Evolutionary conservation across 2,113 vertebrate species (phyloP).

Genomic region (Heterotis niloticus): DNA sequence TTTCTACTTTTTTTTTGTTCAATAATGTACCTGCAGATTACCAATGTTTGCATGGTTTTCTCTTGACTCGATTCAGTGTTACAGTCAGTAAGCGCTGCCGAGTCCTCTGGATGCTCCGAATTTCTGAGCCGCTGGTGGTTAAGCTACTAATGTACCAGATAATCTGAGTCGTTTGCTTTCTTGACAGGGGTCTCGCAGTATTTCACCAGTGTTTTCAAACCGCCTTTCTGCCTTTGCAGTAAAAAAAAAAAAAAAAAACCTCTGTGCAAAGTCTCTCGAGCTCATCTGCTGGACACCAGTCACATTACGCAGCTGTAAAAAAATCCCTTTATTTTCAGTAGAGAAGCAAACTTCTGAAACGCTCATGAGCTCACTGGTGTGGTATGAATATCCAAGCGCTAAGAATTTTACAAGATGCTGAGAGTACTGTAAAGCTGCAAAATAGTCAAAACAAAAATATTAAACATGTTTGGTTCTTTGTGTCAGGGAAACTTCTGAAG

Average conservation of each 20-base stretch:
- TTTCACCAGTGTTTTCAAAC: background rate
- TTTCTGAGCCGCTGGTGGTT: too few species aligned
- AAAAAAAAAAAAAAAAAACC: background rate
- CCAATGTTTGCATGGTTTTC: too few species aligned
- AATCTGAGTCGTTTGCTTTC: too few species aligned
- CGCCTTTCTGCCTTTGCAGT: background rate
- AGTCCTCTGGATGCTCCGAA: too few species aligned
- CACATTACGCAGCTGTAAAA: conserved; percentile 9
- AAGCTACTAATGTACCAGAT: too few species aligned
- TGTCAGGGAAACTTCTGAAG: background rate
- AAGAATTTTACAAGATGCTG: background rate
- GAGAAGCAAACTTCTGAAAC: conserved; percentile 12
- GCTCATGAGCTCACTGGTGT: conserved; percentile 6
- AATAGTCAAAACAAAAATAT: conserved; percentile 12
- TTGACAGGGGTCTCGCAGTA: background rate
- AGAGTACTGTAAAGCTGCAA: background rate
- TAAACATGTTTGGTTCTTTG: background rate
- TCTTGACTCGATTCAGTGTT: too few species aligned
- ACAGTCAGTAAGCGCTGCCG: too few species aligned
- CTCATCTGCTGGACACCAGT: background rate
- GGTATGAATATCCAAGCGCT: background rate
- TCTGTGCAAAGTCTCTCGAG: background rate
- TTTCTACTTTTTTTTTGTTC: too few species aligned
- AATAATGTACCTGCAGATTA: too few species aligned
- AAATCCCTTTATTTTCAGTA: conserved; percentile 6